phyloP scores from a whole-genome alignment of 2,888 invertebrate species.

The Ecliptopera silaceata region DNA sequence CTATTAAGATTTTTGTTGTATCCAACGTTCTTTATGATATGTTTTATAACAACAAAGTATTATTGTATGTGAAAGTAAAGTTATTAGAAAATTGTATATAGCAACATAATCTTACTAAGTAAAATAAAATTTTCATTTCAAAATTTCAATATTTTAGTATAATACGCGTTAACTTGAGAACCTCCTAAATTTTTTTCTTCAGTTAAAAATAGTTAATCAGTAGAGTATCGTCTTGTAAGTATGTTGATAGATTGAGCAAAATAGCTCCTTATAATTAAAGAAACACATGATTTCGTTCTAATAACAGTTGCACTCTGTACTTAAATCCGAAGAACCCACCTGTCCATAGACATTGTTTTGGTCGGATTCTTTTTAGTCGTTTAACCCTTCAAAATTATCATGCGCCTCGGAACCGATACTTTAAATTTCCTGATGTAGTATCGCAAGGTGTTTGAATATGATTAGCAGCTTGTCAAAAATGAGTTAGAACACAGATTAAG shows the following conservation, averaged over 20 bases:
- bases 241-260: too few species aligned
- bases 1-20: slow-evolving; percentile 15
- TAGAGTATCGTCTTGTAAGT: too few species aligned
- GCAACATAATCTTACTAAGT: too few species aligned
- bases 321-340: slow-evolving; percentile 47
- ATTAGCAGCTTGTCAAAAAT: slow-evolving; percentile 82
- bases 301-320: not conserved
- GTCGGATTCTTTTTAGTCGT: slow-evolving; percentile 64
- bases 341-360: slow-evolving; percentile 55
- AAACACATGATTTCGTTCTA: not conserved
- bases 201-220: too few species aligned
- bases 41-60: too few species aligned
- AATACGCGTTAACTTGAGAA: too few species aligned
- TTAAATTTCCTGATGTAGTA: slow-evolving; percentile 69
- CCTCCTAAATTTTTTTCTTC: too few species aligned
- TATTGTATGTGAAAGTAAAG: too few species aligned
- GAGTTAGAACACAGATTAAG: slow-evolving; percentile 52
- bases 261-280: too few species aligned
- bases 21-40: not conserved
- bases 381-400: slow-evolving; percentile 63
- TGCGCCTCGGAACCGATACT: slow-evolving; percentile 64
- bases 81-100: too few species aligned
- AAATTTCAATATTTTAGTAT: too few species aligned
- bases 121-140: too few species aligned
- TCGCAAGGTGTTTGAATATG: slow-evolving; percentile 82